These are phyloP conservation scores for Enteromius paludinosus DNA, from an alignment of 2,797 vertebrate genomes.

Conservation along the genomic window DNA sequence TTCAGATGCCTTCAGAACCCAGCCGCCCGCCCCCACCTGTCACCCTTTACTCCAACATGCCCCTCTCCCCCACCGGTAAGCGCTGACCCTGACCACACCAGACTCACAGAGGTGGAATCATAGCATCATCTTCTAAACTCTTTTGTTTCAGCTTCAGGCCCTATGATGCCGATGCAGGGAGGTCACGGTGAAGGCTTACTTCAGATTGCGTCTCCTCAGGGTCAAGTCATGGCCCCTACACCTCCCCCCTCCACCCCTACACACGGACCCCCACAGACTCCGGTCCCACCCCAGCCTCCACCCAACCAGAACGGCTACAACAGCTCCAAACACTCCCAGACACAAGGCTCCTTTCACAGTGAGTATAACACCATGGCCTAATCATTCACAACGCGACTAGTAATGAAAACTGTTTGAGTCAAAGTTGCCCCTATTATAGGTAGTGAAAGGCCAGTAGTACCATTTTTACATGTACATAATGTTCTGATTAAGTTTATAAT, in stretches of 20 bases:
- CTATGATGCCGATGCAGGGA: slow-evolving; percentile 72
- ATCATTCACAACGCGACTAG: background rate
- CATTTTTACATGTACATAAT: background rate
- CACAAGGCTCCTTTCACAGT: slow-evolving; percentile 66
- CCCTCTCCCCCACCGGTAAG: slow-evolving; percentile 77
- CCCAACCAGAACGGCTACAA: slow-evolving; percentile 75
- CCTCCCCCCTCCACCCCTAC: slow-evolving; percentile 70
- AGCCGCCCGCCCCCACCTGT: slow-evolving; percentile 66
- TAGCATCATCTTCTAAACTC: background rate
- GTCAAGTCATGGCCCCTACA: slow-evolving; percentile 66
- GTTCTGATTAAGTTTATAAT: background rate
- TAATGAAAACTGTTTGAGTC: background rate
- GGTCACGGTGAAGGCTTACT: slow-evolving; percentile 68
- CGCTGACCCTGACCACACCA: background rate
- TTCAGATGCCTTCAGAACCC: slow-evolving; percentile 69
- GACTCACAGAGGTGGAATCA: background rate
- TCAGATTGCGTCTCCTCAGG: slow-evolving; percentile 65
- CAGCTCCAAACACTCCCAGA: slow-evolving; percentile 63
- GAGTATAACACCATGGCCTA: slow-evolving; percentile 5
- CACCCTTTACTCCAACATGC: slow-evolving; percentile 70
- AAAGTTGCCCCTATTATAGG: no score
- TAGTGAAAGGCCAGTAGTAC: background rate
- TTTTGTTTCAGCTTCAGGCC: slow-evolving; percentile 58
- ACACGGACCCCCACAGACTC: slow-evolving; percentile 68
- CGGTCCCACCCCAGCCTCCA: slow-evolving; percentile 65